Evolutionary conservation across 2,797 vertebrate species (phyloP), one percentile per base, ranked within the genome.

Genomic region (Epinephelus awoara): DNA sequence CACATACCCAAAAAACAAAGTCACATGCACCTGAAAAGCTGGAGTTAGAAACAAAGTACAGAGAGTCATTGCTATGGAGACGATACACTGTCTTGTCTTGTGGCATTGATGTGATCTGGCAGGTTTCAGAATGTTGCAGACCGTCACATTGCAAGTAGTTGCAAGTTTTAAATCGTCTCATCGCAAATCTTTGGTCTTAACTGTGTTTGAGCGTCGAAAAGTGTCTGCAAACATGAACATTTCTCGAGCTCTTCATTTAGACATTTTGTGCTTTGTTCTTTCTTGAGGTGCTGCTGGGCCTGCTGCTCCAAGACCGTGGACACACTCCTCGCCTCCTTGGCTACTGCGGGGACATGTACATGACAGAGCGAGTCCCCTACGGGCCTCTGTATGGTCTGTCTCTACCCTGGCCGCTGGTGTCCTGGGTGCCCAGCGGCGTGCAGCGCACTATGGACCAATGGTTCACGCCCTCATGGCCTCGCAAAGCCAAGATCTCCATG

Each of bases 401-500:
- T 83, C 92, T 99, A 38, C 98, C 98, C 2, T 99, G 98, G 98
- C 94, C 97, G 18, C 88, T 99, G 58, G 98, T 97, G 75, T 93
- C 97, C 59, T 96, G 99, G 92, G 95, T 99, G 88, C 98, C 98
- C 3, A 92, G 94, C 29, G 92, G 98, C 47, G 83, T 99, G 83
- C 96, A 97, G 84, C 97, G 96, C 83, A 96, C 95, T 44, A 96
- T 98, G 92, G 97, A 99, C 92, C 98, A 99, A 79, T 96, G 98
- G 96, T 97, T 98, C 91, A 97, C 98, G 46, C 98, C 98, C 0
- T 98, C 98, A 0, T 99, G 98, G 98, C 98, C 98, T 15, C 96
- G 97, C 90, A 99, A 99, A 85, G 98, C 98, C 68, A 99, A 99
- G 94, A 99, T 99, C 94, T 97, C 97, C 72, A 99, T 99, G 92